Percentiles rank a stretch among this genome's conserved stretches.
Evolutionary conservation across 1,140 invertebrate species (phyloP).

Genomic region (Drosophila lacertosa): DNA sequence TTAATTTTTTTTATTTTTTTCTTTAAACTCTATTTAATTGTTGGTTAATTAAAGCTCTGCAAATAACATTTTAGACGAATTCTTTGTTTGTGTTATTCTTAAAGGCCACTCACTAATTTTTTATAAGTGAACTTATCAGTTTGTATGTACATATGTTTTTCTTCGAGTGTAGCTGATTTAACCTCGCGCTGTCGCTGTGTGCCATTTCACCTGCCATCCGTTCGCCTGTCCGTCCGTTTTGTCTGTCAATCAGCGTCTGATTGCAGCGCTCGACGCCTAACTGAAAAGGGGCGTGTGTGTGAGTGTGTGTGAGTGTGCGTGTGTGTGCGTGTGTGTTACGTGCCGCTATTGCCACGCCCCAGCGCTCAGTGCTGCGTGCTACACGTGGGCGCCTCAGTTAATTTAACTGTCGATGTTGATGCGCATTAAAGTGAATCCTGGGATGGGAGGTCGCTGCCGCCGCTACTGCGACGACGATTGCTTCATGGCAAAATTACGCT

Average conservation of each 20-base stretch:
- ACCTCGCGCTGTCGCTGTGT: background rate
- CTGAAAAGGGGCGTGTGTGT: conserved; percentile 5
- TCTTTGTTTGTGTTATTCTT: too few species aligned
- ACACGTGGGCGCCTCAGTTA: conserved; percentile 39
- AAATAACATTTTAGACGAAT: too few species aligned
- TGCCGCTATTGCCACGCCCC: conserved; percentile 22
- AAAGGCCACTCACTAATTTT: too few species aligned
- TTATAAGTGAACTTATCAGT: too few species aligned
- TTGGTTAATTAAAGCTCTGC: too few species aligned
- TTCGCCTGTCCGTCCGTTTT: conserved; percentile 16
- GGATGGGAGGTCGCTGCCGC: background rate
- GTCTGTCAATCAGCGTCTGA: conserved; percentile 41
- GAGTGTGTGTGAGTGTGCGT: background rate
- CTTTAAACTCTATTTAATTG: too few species aligned
- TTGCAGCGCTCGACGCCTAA: conserved; percentile 20
- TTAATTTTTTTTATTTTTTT: too few species aligned
- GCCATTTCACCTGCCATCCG: background rate
- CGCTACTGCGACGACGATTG: conserved; percentile 12
- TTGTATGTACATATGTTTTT: too few species aligned
- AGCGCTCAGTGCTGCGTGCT: conserved; percentile 17
- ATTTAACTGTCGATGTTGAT: conserved; percentile 53
- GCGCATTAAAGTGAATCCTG: conserved; percentile 47
- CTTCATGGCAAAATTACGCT: conserved; percentile 50
- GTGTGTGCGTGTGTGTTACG: conserved; percentile 7
- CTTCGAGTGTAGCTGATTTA: too few species aligned